A percentile compares a stretch with the other conserved stretches of the same genome.
Conservation (phyloP, 2,888 invertebrate species). For the Pseudococcus jackbeardsleyi region DNA sequence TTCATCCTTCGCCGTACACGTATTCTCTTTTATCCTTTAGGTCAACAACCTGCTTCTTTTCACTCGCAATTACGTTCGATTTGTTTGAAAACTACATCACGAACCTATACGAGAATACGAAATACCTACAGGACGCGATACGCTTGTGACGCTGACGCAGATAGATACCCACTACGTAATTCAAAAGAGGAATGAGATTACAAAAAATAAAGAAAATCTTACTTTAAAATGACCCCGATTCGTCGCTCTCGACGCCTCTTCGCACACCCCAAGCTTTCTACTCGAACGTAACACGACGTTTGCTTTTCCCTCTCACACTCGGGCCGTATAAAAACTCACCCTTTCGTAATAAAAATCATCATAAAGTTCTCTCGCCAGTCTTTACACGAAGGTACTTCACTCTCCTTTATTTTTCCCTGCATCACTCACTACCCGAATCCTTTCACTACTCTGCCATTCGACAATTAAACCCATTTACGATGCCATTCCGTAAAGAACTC, state of each 20-base stretch:
- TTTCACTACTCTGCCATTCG: neutral
- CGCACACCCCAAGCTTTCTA: neutral
- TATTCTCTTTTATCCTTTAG: neutral
- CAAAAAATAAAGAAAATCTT: neutral
- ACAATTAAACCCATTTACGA: conserved; percentile 26
- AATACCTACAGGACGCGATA: neutral
- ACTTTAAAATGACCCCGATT: neutral
- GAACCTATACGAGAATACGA: neutral
- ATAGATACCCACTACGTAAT: neutral
- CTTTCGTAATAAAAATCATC: neutral
- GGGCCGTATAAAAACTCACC: neutral
- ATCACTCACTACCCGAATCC: neutral
- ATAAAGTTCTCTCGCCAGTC: neutral
- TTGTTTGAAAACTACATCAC: neutral
- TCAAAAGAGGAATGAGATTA: neutral
- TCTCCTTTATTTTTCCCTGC: too few relatives aligned
- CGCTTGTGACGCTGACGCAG: neutral
- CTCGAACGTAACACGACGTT: neutral
- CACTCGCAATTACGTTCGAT: neutral
- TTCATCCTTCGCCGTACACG: neutral
- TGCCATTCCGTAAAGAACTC: neutral
- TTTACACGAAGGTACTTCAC: neutral
- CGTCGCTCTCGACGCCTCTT: neutral
- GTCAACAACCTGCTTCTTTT: neutral
- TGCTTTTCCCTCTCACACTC: neutral